Evolutionary conservation across 2,888 invertebrate species (phyloP).

Genomic region (Pseudoips prasinana): DNA sequence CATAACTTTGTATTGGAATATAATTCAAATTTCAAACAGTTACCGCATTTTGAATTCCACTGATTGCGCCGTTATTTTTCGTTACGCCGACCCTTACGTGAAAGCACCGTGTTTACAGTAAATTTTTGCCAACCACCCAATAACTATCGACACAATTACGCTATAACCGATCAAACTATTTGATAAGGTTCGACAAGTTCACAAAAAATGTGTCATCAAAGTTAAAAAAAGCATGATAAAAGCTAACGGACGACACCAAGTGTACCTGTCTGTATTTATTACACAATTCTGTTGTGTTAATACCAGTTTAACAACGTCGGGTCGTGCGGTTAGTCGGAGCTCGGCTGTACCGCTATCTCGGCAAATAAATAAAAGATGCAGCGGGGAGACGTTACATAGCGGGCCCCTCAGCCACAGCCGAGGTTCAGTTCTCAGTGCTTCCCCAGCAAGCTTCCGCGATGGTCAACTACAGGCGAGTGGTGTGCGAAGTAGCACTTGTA

Average conservation of each 20-base stretch:
- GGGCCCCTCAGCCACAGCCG: slow-evolving; percentile 50
- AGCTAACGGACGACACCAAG: slow-evolving; percentile 16
- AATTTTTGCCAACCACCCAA: no score
- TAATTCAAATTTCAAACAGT: no score
- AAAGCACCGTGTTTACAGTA: no score
- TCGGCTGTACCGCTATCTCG: slow-evolving; percentile 75
- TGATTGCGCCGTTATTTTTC: no score
- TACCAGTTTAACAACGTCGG: slow-evolving; percentile 66
- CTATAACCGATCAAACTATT: no score
- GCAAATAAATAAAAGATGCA: slow-evolving; percentile 80
- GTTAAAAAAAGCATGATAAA: no score
- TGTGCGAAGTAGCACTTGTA: slow-evolving; percentile 60
- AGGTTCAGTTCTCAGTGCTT: slow-evolving; percentile 69
- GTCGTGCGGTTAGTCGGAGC: slow-evolving; percentile 52
- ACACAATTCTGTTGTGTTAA: slow-evolving; percentile 53
- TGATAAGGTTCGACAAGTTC: no score
- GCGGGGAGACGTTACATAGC: slow-evolving; percentile 68
- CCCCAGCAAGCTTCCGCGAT: slow-evolving; percentile 59
- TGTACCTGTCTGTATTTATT: slow-evolving; percentile 46
- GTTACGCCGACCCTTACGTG: no score
- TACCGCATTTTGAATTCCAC: no score
- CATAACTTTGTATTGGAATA: no score
- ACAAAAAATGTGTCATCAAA: no score
- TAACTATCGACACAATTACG: no score
- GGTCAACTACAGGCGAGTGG: slow-evolving; percentile 76